Evolutionary conservation across 2,888 invertebrate genomes (phyloP).

Genomic region (Silvanus unidentatus): DNA sequence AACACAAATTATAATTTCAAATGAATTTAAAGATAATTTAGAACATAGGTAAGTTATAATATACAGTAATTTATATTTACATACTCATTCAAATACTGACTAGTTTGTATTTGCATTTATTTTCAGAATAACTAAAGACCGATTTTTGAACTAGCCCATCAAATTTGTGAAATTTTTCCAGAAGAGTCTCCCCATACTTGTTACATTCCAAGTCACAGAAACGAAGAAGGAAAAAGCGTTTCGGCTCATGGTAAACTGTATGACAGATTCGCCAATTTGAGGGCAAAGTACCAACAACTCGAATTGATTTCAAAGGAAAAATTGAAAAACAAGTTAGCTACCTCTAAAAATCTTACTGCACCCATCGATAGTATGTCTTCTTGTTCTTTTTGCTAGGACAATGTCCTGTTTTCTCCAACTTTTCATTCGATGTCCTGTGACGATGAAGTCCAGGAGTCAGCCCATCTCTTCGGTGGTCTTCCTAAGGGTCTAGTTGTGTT

Average conservation of each 20-base stretch:
- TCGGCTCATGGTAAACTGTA: constrained; percentile 1
- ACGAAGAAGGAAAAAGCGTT: background rate
- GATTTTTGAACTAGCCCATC: background rate
- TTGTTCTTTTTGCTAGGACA: too few relatives aligned
- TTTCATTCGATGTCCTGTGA: too few relatives aligned
- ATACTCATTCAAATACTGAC: too few relatives aligned
- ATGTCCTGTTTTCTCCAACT: too few relatives aligned
- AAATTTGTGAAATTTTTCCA: background rate
- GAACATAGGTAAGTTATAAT: too few relatives aligned
- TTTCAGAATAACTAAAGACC: background rate
- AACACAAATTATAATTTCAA: too few relatives aligned
- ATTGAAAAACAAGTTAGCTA: background rate
- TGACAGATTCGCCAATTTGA: background rate
- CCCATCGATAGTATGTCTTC: too few relatives aligned
- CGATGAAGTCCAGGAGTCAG: too few relatives aligned
- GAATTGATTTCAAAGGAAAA: background rate
- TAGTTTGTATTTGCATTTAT: too few relatives aligned
- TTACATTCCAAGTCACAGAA: background rate
- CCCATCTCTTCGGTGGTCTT: background rate
- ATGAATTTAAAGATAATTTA: too few relatives aligned
- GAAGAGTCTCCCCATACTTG: background rate
- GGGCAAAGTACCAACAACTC: background rate
- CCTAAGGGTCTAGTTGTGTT: background rate
- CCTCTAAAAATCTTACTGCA: too few relatives aligned
- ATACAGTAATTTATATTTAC: too few relatives aligned